Base-by-base conservation (phyloP, 2,113 vertebrate genomes). In the Tonatia bakeri region DNA sequence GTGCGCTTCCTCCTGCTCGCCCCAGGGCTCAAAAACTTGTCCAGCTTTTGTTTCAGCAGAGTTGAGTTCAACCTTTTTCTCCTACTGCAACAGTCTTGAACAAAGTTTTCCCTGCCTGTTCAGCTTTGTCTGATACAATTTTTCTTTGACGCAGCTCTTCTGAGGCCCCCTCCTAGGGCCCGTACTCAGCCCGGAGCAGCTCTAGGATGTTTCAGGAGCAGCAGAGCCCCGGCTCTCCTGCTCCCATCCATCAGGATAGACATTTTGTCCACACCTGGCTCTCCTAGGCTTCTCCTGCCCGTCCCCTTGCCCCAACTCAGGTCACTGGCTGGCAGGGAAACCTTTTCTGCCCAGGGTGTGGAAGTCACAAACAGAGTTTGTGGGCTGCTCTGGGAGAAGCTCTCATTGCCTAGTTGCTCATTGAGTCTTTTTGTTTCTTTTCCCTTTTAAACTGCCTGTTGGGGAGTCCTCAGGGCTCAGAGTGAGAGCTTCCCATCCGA, bases 381-480 rank as follows among this genome's bases (percentile, higher is more conserved):
- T 8, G 8, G 43, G 16, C 20, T 45, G 10, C 36, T 65, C 75
- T 52, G 14, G 50, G 43, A 61, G 16, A 47, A 65, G 20, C 9
- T 43, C 8, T 52, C 77, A 64, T 22, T 38, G 54, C 7, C 28
- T 50, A 24, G 28, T 17, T 26, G n/a, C 26, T 82, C 17, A 3
- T 1, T 20, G 40, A 19, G 7, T 14, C 50, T 40, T 33, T 13
- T 33, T 69, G 26, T 64, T 64, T 64, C 26, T 40, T 33, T 47
- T 72, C 6, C 52, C 40, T 72, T 67, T 86, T 64, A 45, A 86
- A 52, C 98, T 99, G 90, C 99, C 99, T 0, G 99, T 99, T 52
- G 50, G 70, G 99, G 99, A 36, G 99, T 99, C 43, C 99, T 99
- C 0, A 99, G 99, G 81, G 97, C 99, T 86, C 99, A 99, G 73